Conservation (phyloP, 2,113 vertebrate genomes). For the Apeltes quadracus region DNA sequence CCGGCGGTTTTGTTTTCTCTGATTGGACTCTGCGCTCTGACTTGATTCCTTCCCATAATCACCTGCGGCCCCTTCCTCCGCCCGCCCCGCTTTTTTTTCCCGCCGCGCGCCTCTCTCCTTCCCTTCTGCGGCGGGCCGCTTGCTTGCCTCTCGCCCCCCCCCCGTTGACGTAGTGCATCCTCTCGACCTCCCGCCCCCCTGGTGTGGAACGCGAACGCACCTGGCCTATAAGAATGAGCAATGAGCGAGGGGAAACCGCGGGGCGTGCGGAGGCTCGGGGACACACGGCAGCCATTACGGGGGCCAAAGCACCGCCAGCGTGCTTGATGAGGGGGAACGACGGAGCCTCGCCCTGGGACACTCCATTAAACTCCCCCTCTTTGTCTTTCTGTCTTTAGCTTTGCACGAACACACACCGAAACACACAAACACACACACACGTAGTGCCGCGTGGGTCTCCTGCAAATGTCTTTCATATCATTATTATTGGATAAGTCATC, state of each 20-base stretch:
- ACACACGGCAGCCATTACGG: conserved; percentile 70
- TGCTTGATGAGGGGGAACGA: conserved; percentile 79
- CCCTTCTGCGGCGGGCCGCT: conserved; percentile 10
- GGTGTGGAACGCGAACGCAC: conserved; percentile 43
- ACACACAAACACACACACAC: conserved; percentile 31
- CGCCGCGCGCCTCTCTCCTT: conserved; percentile 29
- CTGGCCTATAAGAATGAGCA: conserved; percentile 74
- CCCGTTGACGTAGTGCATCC: conserved; percentile 60
- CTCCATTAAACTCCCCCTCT: conserved; percentile 74
- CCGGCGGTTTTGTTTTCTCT: conserved; percentile 44
- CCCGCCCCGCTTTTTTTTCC: not conserved
- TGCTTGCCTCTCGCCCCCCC: conserved; percentile 42
- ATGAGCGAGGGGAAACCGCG: conserved; percentile 68
- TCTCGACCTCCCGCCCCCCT: conserved; percentile 42
- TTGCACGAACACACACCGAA: conserved; percentile 32
- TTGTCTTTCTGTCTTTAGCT: conserved; percentile 73
- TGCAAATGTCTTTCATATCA: conserved; percentile 38
- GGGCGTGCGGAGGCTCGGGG: conserved; percentile 62
- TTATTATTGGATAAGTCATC: conserved; percentile 41
- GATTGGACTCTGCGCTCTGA: conserved; percentile 55
- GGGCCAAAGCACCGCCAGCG: conserved; percentile 74
- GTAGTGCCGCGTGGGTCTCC: conserved; percentile 21
- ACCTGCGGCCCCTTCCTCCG: conserved; percentile 31
- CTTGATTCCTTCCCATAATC: conserved; percentile 46
- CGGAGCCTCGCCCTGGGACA: conserved; percentile 72